Evolutionary conservation across 2,888 invertebrate species (phyloP).

Genomic region (Drosophila kuntzei): DNA sequence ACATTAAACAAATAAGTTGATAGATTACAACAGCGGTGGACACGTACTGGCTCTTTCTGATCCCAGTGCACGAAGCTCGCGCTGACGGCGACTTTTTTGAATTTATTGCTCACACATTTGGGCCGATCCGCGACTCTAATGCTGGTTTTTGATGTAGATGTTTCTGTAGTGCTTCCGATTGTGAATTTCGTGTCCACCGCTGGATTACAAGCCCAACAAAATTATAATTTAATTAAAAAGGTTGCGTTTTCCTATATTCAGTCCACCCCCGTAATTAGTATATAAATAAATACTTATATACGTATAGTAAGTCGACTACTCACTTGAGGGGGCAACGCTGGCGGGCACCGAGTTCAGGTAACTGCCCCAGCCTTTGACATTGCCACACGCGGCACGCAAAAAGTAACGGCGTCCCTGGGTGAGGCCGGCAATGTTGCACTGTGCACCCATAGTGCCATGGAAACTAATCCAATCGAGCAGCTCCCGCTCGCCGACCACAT

Average conservation of each 20-base stretch:
- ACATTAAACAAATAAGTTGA: no score
- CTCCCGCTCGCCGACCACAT: conserved; percentile 92
- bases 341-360: conserved; percentile 92
- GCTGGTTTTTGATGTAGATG: not conserved
- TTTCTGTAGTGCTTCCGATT: not conserved
- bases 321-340: conserved; percentile 95
- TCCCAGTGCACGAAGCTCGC: no score
- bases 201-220: not conserved
- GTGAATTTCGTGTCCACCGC: not conserved
- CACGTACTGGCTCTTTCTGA: no score
- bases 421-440: conserved; percentile 88
- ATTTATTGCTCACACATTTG: not conserved
- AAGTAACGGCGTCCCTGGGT: conserved; percentile 95
- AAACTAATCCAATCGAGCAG: conserved; percentile 88
- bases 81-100: no score
- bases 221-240: not conserved
- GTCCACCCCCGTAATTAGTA: not conserved
- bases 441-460: conserved; percentile 86
- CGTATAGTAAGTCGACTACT: conserved; percentile 84
- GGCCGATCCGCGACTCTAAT: not conserved
- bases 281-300: not conserved
- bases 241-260: no score
- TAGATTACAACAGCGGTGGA: no score
- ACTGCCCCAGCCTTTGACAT: conserved; percentile 95
- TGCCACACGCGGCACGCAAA: conserved; percentile 96